A percentile compares a stretch with the other conserved stretches of the same genome.
Evolutionary conservation across 2,797 vertebrate genomes (phyloP).

Genomic region (Alauda arvensis): DNA sequence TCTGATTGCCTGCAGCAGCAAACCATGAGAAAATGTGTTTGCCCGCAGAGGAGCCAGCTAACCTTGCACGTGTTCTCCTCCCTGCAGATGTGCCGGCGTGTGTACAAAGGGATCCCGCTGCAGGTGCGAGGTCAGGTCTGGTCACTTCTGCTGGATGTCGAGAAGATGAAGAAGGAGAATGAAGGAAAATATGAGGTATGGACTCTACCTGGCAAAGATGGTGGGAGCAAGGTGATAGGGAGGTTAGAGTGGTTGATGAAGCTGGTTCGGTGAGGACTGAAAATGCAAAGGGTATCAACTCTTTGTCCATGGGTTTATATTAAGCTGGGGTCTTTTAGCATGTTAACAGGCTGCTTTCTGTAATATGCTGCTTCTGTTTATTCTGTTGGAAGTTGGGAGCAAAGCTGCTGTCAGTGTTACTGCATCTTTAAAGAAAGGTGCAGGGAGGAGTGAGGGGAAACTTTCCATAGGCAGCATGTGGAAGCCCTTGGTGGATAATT

Average conservation of each 20-base stretch:
- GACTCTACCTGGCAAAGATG: not conserved
- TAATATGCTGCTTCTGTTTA: not conserved
- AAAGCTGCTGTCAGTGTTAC: not conserved
- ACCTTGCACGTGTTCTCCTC: rapidly evolving
- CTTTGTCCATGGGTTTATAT: not conserved
- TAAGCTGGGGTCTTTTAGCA: not conserved
- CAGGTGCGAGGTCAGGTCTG: slow-evolving; percentile 85
- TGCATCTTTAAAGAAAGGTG: not conserved
- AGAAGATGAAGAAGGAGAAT: slow-evolving; percentile 82
- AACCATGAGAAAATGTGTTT: not conserved
- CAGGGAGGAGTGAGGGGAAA: not conserved
- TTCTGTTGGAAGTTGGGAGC: not conserved
- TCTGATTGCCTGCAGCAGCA: not conserved
- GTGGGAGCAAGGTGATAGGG: not conserved
- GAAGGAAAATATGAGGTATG: slow-evolving; percentile 84
- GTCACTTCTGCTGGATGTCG: slow-evolving; percentile 81
- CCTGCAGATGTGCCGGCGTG: slow-evolving; percentile 78
- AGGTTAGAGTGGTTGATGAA: not conserved
- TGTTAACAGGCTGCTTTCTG: not conserved
- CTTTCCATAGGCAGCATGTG: not conserved
- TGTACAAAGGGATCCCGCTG: slow-evolving; percentile 86
- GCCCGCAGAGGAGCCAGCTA: not conserved
- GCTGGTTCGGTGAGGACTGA: not conserved
- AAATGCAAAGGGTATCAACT: not conserved
- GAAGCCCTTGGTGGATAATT: not conserved